phyloP scores from a whole-genome alignment of 2,888 invertebrate genomes.

The Lobophora halterata region DNA sequence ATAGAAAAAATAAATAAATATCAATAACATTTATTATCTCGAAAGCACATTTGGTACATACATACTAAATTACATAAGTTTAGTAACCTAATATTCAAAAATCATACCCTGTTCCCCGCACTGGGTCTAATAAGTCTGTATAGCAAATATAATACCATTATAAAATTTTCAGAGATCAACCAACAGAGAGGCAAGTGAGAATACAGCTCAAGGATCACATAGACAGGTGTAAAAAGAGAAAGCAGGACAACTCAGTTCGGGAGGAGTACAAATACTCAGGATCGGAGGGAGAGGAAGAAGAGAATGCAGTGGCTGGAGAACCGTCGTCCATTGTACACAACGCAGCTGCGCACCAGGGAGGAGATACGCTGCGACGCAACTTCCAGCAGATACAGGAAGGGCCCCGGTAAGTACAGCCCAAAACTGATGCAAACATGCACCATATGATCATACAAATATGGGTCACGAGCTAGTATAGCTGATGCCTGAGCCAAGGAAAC shows the following conservation, averaged over 20 bases:
- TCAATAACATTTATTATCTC: too few relatives aligned
- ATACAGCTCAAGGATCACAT: slow-evolving; percentile 99
- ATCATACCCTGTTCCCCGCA: too few relatives aligned
- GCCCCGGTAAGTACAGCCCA: slow-evolving; percentile 51
- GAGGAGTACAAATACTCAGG: slow-evolving; percentile 94
- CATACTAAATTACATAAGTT: too few relatives aligned
- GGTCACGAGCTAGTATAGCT: too few relatives aligned
- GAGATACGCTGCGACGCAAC: slow-evolving; percentile 97
- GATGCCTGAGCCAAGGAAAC: too few relatives aligned
- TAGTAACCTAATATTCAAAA: too few relatives aligned
- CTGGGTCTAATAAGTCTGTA: too few relatives aligned
- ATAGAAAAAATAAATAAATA: too few relatives aligned
- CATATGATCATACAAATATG: too few relatives aligned
- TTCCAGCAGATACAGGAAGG: slow-evolving; percentile 98
- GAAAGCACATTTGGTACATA: too few relatives aligned
- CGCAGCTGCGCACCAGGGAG: slow-evolving; percentile 87
- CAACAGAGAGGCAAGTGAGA: slow-evolving; percentile 98
- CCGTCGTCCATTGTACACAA: slow-evolving; percentile 96
- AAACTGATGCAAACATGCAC: too few relatives aligned
- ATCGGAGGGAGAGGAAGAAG: slow-evolving; percentile 98
- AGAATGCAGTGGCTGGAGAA: slow-evolving; percentile 94
- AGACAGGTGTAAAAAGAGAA: slow-evolving; percentile 96
- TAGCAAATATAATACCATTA: too few relatives aligned
- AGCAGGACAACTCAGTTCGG: slow-evolving; percentile 90
- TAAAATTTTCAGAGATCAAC: slow-evolving; percentile 88